Percentiles rank a stretch among this genome's conserved stretches.
These are phyloP conservation scores for Himalopsyche phryganea DNA, from an alignment of 1,140 invertebrate genomes.

Conservation along the genomic window DNA sequence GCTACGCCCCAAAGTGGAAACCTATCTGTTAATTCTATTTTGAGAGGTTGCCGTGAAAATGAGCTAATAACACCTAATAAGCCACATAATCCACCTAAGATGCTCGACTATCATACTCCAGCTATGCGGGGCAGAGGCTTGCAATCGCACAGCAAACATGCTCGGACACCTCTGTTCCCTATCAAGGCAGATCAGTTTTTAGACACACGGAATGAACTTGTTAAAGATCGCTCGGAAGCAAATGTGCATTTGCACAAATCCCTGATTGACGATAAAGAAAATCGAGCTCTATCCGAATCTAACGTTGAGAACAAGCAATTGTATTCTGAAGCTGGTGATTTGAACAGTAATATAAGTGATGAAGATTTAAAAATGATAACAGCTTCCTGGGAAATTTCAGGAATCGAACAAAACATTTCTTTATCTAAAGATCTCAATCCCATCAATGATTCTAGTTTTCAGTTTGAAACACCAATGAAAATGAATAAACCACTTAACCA, in stretches of 20 bases:
- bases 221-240: background rate
- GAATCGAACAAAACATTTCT: too few relatives aligned
- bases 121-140: slow-evolving; percentile 4
- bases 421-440: too few relatives aligned
- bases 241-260: slow-evolving; percentile 1
- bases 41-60: slow-evolving; percentile 25
- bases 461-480: too few relatives aligned
- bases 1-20: slow-evolving; percentile 28
- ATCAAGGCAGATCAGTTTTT: slow-evolving; percentile 7
- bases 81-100: slow-evolving; percentile 4
- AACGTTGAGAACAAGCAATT: background rate
- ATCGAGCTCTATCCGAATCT: background rate
- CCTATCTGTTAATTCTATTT: slow-evolving; percentile 21
- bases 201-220: slow-evolving; percentile 1
- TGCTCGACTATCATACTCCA: slow-evolving; percentile 15
- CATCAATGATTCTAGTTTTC: too few relatives aligned
- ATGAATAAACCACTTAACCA: too few relatives aligned
- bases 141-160: background rate
- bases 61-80: slow-evolving; percentile 12
- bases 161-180: slow-evolving; percentile 1
- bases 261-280: background rate
- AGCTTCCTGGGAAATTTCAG: too few relatives aligned
- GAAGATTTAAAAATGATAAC: too few relatives aligned
- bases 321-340: background rate
- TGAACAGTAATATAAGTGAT: background rate